Evolutionary conservation across 2,113 vertebrate species (phyloP).

Genomic region (Clupea harengus): DNA sequence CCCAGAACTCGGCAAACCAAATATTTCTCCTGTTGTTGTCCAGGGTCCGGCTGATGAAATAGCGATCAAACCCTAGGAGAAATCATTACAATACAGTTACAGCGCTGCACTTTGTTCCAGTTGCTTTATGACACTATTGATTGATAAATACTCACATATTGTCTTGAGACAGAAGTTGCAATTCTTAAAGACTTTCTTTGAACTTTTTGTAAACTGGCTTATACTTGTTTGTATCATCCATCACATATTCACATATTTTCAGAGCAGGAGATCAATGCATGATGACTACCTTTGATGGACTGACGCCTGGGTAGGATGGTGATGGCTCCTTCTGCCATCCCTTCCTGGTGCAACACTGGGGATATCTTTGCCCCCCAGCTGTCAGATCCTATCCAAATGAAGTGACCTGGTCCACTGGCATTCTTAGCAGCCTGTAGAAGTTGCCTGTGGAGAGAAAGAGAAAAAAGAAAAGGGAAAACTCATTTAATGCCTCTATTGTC

Average conservation of each 20-base stretch:
- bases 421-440: constrained; percentile 88
- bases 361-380: constrained; percentile 96
- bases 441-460: constrained; percentile 67
- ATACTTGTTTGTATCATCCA: background rate
- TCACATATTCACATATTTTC: background rate
- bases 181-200: background rate
- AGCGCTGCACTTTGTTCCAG: background rate
- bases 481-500: constrained; percentile 6
- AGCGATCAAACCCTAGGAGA: constrained; percentile 87
- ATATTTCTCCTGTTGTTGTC: constrained; percentile 96
- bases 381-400: constrained; percentile 97
- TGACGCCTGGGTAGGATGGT: constrained; percentile 91
- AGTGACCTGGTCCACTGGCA: constrained; percentile 91
- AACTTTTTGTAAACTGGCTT: background rate
- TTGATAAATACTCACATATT: background rate
- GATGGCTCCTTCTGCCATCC: constrained; percentile 89
- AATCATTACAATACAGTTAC: constrained; percentile 8
- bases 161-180: background rate
- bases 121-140: constrained; percentile 8
- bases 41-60: constrained; percentile 91
- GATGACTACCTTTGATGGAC: constrained; percentile 84
- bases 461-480: background rate
- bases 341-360: constrained; percentile 87
- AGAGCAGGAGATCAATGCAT: background rate
- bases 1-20: constrained; percentile 98